Percentiles rank a stretch among this genome's conserved stretches.
These are phyloP conservation scores for Meta bourneti DNA, from an alignment of 2,888 invertebrate species.

Conservation along the genomic window DNA sequence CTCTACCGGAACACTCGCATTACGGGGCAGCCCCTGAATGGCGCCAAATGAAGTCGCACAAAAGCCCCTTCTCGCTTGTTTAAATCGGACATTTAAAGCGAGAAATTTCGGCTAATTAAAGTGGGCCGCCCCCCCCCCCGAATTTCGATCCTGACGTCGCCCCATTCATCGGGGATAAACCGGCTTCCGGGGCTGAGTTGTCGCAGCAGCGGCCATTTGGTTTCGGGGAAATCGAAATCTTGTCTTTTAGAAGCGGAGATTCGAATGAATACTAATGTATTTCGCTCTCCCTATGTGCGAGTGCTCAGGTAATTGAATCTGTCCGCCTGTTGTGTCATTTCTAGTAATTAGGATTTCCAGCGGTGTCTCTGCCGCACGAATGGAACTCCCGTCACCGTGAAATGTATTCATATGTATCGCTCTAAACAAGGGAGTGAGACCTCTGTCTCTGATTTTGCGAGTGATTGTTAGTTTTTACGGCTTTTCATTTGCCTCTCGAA, in stretches of 20 bases:
- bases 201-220: slow-evolving; percentile 4
- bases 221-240: slow-evolving; percentile 57
- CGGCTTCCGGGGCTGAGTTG: slow-evolving; percentile 43
- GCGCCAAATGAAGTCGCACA: slow-evolving; percentile 56
- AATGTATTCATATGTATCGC: too few relatives aligned
- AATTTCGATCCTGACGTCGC: slow-evolving; percentile 37
- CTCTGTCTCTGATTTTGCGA: too few relatives aligned
- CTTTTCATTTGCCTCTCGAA: too few relatives aligned
- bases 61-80: slow-evolving; percentile 56
- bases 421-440: too few relatives aligned
- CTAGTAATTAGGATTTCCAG: slow-evolving; percentile 24
- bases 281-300: not conserved
- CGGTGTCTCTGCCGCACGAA: not conserved
- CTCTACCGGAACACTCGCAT: slow-evolving; percentile 39
- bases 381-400: too few relatives aligned
- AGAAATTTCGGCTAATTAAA: slow-evolving; percentile 69
- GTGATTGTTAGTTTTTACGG: too few relatives aligned
- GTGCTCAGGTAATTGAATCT: slow-evolving; percentile 38
- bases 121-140: slow-evolving; percentile 25
- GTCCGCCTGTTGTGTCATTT: not conserved
- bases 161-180: slow-evolving; percentile 38
- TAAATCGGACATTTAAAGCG: slow-evolving; percentile 67
- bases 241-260: slow-evolving; percentile 43
- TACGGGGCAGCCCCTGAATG: slow-evolving; percentile 25
- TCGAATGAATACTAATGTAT: slow-evolving; percentile 59